Percentiles rank a stretch among this genome's conserved stretches.
phyloP scores from a whole-genome alignment of 2,888 invertebrate species.

The Kryphioiulus occultus region DNA sequence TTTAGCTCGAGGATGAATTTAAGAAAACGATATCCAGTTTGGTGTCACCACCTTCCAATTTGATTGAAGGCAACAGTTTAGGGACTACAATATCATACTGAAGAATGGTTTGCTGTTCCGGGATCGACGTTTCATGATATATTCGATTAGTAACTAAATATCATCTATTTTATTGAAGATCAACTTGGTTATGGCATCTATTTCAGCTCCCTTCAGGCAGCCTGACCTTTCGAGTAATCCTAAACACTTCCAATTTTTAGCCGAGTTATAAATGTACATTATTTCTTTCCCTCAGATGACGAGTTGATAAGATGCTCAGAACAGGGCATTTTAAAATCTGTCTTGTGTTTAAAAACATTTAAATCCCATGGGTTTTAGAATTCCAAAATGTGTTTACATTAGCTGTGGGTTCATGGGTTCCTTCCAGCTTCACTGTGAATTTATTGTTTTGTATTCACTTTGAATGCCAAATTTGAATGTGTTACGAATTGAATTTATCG shows the following conservation, averaged over 20 bases:
- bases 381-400: not conserved
- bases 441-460: not conserved
- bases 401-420: not conserved
- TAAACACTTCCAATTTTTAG: not conserved
- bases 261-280: too few species aligned
- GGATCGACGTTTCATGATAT: not conserved
- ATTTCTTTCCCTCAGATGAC: too few species aligned
- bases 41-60: too few species aligned
- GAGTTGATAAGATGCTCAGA: too few species aligned
- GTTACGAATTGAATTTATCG: not conserved
- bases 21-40: not conserved
- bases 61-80: too few species aligned
- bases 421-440: not conserved
- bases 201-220: not conserved
- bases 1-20: not conserved
- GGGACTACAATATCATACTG: not conserved
- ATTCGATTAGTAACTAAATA: constrained; percentile 3
- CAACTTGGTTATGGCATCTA: not conserved
- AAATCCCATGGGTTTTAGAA: not conserved
- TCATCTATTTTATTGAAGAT: not conserved
- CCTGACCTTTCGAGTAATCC: not conserved
- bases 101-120: not conserved
- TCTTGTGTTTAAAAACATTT: not conserved
- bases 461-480: not conserved
- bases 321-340: not conserved